Percentiles rank a stretch among this genome's conserved stretches.
Conservation (phyloP, 2,888 invertebrate genomes). For the Mesochorus sp. region DNA sequence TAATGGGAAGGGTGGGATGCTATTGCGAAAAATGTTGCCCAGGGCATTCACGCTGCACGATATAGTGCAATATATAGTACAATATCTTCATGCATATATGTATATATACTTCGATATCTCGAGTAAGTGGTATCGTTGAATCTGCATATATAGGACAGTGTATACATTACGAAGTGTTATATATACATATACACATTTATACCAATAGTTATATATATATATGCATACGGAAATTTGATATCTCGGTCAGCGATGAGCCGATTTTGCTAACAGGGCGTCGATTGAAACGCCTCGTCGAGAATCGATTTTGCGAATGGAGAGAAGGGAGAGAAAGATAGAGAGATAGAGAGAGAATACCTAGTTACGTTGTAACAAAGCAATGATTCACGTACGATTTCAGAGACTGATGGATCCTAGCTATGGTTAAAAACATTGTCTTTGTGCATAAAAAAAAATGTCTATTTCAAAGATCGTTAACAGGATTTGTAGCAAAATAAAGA, state of each 20-base stretch:
- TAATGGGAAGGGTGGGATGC: slow-evolving; percentile 22
- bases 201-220: neutral
- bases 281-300: slow-evolving; percentile 51
- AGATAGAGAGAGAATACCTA: neutral
- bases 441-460: slow-evolving; percentile 5
- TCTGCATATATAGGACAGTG: slow-evolving; percentile 22
- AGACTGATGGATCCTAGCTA: slow-evolving; percentile 13
- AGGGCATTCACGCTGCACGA: slow-evolving; percentile 1
- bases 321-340: neutral
- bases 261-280: slow-evolving; percentile 53
- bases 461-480: slow-evolving; percentile 2
- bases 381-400: slow-evolving; percentile 36
- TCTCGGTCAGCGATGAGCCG: slow-evolving; percentile 46
- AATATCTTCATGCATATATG: slow-evolving; percentile 8
- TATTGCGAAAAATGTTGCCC: slow-evolving; percentile 18
- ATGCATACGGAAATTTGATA: slow-evolving; percentile 24
- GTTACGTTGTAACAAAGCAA: slow-evolving; percentile 35
- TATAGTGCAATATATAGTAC: too few relatives aligned
- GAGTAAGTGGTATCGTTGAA: slow-evolving; percentile 7
- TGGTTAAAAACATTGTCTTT: slow-evolving; percentile 10
- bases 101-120: slow-evolving; percentile 8
- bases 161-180: slow-evolving; percentile 9
- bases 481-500: neutral
- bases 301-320: slow-evolving; percentile 41
- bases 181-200: neutral